Base-by-base conservation (phyloP, 2,888 invertebrate species). In the Anodontia alba region DNA sequence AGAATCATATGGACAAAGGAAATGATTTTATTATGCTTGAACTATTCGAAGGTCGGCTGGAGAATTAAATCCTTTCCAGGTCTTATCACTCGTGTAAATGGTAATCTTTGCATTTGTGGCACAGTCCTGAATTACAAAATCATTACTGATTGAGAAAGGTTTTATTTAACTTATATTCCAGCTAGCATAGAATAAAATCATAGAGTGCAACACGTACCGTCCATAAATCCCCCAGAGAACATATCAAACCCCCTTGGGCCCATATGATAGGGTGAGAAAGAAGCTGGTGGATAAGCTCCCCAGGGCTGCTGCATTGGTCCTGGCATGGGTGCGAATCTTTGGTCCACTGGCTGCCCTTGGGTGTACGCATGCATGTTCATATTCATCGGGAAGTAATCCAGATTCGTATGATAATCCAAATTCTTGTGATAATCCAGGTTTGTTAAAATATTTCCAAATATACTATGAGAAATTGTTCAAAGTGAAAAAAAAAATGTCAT, bases 251-350 rank as follows among this genome's bases (percentile, higher is more conserved):
- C 82, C 33, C 86, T 71, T 38, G 86, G 86, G 51, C 79, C 81
- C 54, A 80, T 78, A 66, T 86, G 86, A 69, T 83, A 86, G 26
- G 81, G 83, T 66, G 76, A 66, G 66, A 83, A 83, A 43, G 86
- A 77, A 46, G 43, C 82, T 43, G 86, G 62, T 5, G 86, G 80
- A 69, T 86, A 86, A 20, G 83, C 80, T 17, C 75, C 81, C 86
- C 86, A 86, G 15, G 81, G 67, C 51, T 81, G 81, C 66, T 86
- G 86, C 86, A 86, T 86, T 26, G 86, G 86, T 51, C 81, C 78
- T 68, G 83, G 86, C 86, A 86, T 86, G 12, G 86, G 86, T 43
- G 83, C 76, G 69, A 86, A 86, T 73, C 86, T 67, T 54, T 81
- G 83, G 71, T 86, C 86, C 51, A 85, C 78, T 17, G 81, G 68